Base-by-base conservation (phyloP, 2,797 vertebrate species). In the Helarctos malayanus region DNA sequence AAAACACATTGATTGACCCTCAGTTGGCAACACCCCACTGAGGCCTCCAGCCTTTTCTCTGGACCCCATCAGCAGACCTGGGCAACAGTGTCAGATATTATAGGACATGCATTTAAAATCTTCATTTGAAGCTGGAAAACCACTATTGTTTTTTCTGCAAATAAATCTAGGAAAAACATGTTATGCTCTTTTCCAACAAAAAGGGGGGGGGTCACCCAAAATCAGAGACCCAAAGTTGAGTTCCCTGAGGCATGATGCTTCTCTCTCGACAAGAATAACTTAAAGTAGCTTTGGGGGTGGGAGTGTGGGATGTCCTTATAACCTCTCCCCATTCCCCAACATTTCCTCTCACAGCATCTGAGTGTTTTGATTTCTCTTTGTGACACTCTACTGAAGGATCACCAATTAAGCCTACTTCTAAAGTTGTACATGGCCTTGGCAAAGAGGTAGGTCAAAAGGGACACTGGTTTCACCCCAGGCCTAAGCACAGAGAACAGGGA, bases 281-380 rank as follows among this genome's bases (percentile, higher is more conserved):
- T 88, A 59, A 94, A 65, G 59, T 69, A 91, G 81, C 71, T 56
- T 89, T 82, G 41, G 45, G 81, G 69, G 65, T 47, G 19, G 25
- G 61, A 92, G 59, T 96, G 57, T 73, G n/a, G 84, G 45, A 65
- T 57, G 38, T 79, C 87, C 94, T 93, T 45, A 11, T 97, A 95
- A 75, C 49, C 21, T 29, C 57, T 89, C 88, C 75, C 79, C 21
- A 45, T 83, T 14, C 82, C 81, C 79, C 54, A 79, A 38, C 27
- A 47, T 75, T 97, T 97, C 90, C 90, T 27, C 68, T 95, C 89
- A 45, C 0, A 80, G 69, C 56, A 83, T 68, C 65, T 93, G 82
- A 93, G 79, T 47, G 47, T 65, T 95, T 95, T 95, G 95, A 91
- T 57, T 97, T 97, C 93, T 92, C 89, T 87, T 97, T 96, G 35